Conservation (phyloP, 2,113 vertebrate genomes). For the Fulmarus glacialis region DNA sequence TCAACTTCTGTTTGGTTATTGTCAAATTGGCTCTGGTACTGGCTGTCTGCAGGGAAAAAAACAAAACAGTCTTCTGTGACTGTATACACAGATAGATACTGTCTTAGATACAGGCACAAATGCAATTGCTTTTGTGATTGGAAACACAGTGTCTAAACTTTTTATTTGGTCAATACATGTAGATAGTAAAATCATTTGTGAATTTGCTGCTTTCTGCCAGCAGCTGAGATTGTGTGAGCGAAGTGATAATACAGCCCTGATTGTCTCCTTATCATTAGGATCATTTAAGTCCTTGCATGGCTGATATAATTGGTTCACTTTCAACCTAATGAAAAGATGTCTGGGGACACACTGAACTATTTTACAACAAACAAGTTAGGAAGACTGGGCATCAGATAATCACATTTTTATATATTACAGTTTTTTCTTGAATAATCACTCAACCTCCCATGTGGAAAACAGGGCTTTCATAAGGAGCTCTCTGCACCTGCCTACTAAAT, state of each 20-base stretch:
- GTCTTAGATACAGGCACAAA: background rate
- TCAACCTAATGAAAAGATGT: background rate
- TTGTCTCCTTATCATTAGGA: background rate
- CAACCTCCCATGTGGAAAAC: background rate
- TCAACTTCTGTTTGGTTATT: slow-evolving; percentile 67
- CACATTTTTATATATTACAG: background rate
- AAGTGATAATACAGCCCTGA: background rate
- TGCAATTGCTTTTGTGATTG: background rate
- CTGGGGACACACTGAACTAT: background rate
- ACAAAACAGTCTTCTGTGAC: background rate
- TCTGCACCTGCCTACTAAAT: background rate
- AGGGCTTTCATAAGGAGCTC: background rate
- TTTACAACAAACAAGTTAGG: background rate
- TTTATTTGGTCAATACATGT: background rate
- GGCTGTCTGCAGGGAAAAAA: slow-evolving; percentile 51
- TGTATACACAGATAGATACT: background rate
- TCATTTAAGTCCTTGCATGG: background rate
- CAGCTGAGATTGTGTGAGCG: background rate
- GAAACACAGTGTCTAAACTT: background rate
- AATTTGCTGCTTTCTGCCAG: background rate
- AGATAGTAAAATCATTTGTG: background rate
- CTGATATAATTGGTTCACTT: background rate
- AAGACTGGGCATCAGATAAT: background rate
- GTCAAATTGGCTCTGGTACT: slow-evolving; percentile 59
- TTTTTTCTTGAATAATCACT: background rate